Percentiles rank a stretch among this genome's conserved stretches.
These are phyloP conservation scores for Papilio gigon DNA, from an alignment of 2,888 invertebrate species.

Conservation along the genomic window DNA sequence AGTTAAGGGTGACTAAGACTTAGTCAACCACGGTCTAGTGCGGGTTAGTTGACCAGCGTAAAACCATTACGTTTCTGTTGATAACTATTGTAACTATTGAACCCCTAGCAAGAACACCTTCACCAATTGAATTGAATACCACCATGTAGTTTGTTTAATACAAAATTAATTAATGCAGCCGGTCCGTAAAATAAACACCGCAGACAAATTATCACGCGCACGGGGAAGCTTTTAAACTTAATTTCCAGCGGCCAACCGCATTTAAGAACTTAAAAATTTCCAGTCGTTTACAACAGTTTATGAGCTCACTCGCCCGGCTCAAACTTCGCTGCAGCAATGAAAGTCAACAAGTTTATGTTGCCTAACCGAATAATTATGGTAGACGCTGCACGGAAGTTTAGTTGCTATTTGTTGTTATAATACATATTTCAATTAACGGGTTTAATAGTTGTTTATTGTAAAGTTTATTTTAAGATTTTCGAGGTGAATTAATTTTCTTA, in stretches of 20 bases:
- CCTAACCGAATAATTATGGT: constrained; percentile 33
- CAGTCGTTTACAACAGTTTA: constrained; percentile 58
- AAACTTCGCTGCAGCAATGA: constrained; percentile 24
- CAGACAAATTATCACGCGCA: constrained; percentile 46
- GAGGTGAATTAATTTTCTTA: neutral
- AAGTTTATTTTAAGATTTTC: neutral
- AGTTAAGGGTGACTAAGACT: no score
- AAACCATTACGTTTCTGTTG: no score
- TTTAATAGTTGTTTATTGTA: neutral
- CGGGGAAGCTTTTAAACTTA: constrained; percentile 46
- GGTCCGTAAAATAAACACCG: constrained; percentile 23
- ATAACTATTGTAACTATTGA: no score
- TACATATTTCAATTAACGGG: constrained; percentile 7
- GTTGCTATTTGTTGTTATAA: constrained; percentile 22
- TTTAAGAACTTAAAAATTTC: constrained; percentile 58
- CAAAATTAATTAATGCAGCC: constrained; percentile 4
- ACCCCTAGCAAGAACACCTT: no score
- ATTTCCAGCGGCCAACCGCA: constrained; percentile 58
- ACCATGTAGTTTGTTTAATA: constrained; percentile 1
- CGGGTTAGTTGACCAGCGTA: no score
- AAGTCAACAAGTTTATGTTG: constrained; percentile 37
- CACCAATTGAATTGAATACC: no score
- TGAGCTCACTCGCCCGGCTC: constrained; percentile 45
- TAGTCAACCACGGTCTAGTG: no score
- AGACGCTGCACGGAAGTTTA: constrained; percentile 17